phyloP scores from a whole-genome alignment of 2,113 vertebrate genomes.

The Anthoscopus minutus region DNA sequence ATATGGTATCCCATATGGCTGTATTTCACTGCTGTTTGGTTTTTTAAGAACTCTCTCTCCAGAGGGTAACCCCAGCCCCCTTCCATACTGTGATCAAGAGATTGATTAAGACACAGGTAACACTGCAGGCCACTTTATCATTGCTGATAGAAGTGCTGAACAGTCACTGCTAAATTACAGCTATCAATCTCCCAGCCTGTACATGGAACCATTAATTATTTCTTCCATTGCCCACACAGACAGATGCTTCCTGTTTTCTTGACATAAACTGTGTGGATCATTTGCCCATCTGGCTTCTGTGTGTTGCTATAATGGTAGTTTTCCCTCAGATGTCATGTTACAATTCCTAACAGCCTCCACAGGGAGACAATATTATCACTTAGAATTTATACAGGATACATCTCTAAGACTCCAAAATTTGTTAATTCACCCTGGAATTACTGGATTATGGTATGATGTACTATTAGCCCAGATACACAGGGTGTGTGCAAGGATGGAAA shows the following conservation, averaged over 20 bases:
- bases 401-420: neutral
- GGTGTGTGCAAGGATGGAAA: neutral
- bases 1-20: slow-evolving; percentile 31
- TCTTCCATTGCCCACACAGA: slow-evolving; percentile 25
- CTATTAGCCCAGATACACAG: neutral
- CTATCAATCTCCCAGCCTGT: slow-evolving; percentile 49
- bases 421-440: neutral
- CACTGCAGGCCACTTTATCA: slow-evolving; percentile 40
- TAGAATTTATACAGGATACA: neutral
- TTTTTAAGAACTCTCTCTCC: neutral
- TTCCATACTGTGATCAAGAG: neutral
- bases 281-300: slow-evolving; percentile 16
- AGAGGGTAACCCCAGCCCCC: neutral
- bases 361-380: neutral
- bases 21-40: neutral
- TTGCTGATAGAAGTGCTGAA: slow-evolving; percentile 49
- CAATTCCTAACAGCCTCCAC: slow-evolving; percentile 8
- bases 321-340: neutral
- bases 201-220: slow-evolving; percentile 39
- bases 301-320: neutral
- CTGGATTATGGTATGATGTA: neutral
- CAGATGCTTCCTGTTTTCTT: slow-evolving; percentile 41
- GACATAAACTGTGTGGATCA: slow-evolving; percentile 17
- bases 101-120: slow-evolving; percentile 57
- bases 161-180: slow-evolving; percentile 56